These are phyloP conservation scores for Martes martes DNA, from an alignment of 2,113 vertebrate species.

Conservation along the genomic window DNA sequence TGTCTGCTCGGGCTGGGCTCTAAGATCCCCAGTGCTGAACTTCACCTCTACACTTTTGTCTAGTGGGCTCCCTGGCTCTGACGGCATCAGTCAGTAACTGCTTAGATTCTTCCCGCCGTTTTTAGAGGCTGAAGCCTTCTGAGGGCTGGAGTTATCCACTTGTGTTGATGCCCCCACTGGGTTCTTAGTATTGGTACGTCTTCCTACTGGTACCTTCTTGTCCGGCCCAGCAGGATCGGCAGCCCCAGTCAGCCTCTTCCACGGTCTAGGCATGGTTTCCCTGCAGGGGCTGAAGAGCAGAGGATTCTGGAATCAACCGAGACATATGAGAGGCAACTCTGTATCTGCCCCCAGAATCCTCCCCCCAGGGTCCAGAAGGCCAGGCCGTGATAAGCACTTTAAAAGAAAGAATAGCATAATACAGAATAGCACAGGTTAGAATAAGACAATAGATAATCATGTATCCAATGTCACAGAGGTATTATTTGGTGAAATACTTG, in stretches of 20 bases:
- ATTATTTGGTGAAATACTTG: neutral
- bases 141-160: conserved; percentile 22
- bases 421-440: neutral
- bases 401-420: neutral
- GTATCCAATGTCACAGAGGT: neutral
- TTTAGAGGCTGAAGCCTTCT: neutral
- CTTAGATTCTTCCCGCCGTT: conserved; percentile 24
- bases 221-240: conserved; percentile 49
- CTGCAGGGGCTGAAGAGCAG: neutral
- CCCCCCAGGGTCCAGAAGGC: neutral
- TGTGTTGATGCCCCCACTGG: neutral
- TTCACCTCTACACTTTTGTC: conserved; percentile 95
- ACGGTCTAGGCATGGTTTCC: conserved; percentile 36
- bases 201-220: conserved; percentile 73
- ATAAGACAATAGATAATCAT: neutral
- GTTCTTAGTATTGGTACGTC: conserved; percentile 68
- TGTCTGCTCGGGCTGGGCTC: conserved; percentile 89
- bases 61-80: conserved; percentile 94
- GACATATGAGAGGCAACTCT: neutral
- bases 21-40: conserved; percentile 95
- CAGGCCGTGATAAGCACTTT: neutral
- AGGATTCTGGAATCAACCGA: neutral
- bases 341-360: neutral
- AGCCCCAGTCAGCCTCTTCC: conserved; percentile 29
- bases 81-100: conserved; percentile 94